Conservation (phyloP, 2,888 invertebrate species). For the Meghimatium bilineatum region DNA sequence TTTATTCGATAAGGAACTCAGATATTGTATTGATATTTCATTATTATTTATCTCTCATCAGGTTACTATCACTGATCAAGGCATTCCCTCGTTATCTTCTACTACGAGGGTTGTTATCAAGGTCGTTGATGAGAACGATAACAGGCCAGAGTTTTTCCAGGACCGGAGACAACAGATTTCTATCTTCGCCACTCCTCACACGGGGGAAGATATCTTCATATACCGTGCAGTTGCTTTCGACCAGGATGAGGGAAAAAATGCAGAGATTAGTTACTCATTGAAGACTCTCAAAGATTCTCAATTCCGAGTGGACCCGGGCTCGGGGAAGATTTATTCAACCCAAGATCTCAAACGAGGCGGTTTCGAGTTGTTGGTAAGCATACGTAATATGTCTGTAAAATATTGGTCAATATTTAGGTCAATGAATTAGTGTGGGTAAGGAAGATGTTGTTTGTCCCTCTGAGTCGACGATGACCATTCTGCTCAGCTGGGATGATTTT, state of each 20-base stretch:
- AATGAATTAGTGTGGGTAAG: no score
- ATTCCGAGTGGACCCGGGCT: conserved; percentile 88
- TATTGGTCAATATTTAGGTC: no score
- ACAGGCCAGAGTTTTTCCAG: conserved; percentile 65
- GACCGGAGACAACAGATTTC: conserved; percentile 58
- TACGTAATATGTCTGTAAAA: not conserved
- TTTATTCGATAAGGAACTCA: no score
- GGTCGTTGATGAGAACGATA: conserved; percentile 73
- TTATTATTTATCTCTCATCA: conserved; percentile 75
- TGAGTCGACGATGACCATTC: no score
- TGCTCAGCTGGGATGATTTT: no score
- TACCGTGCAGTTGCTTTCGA: conserved; percentile 70
- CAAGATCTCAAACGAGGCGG: conserved; percentile 83
- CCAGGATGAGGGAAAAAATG: conserved; percentile 69
- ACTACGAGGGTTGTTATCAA: conserved; percentile 81
- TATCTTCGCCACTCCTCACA: conserved; percentile 53
- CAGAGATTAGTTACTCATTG: conserved; percentile 85
- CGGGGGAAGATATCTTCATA: conserved; percentile 48
- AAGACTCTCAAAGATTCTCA: conserved; percentile 76
- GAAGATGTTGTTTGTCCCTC: no score
- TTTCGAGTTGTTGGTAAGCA: conserved; percentile 83
- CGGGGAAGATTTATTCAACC: conserved; percentile 88
- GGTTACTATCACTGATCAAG: conserved; percentile 90
- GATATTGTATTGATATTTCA: no score
- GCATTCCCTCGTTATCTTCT: conserved; percentile 85